phyloP scores from a whole-genome alignment of 1,140 invertebrate genomes.

The Eciton burchellii region DNA sequence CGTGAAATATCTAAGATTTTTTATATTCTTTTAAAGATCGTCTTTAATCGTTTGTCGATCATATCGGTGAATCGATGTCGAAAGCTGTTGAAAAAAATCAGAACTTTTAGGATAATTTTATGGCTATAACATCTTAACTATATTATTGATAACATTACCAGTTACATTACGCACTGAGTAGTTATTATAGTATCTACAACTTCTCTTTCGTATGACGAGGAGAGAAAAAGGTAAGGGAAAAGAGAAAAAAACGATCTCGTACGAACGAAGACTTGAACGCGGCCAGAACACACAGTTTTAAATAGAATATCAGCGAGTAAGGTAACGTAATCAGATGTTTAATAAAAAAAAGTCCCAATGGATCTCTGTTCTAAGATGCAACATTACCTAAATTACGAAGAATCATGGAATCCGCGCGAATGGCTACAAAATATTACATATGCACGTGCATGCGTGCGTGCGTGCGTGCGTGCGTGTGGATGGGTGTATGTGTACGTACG shows the following conservation, averaged over 20 bases:
- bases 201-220: constrained; percentile 51
- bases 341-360: constrained; percentile 74
- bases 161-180: too few relatives aligned
- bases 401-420: constrained; percentile 62
- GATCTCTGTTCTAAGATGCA: constrained; percentile 81
- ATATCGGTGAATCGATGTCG: too few relatives aligned
- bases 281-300: constrained; percentile 66
- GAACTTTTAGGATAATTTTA: too few relatives aligned
- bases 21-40: too few relatives aligned
- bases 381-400: constrained; percentile 76
- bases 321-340: constrained; percentile 79
- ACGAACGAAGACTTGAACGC: constrained; percentile 71
- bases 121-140: too few relatives aligned
- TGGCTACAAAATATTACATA: constrained; percentile 67
- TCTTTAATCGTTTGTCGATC: too few relatives aligned
- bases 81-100: too few relatives aligned
- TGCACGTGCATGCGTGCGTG: constrained; percentile 63
- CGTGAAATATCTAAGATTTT: neutral
- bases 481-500: constrained; percentile 58
- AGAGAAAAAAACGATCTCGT: constrained; percentile 67
- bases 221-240: constrained; percentile 35
- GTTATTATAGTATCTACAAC: too few relatives aligned
- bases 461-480: constrained; percentile 61
- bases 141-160: too few relatives aligned
- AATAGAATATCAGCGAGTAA: constrained; percentile 67